Evolutionary conservation across 2,888 invertebrate genomes (phyloP).

Genomic region (Diloba caeruleocephala): DNA sequence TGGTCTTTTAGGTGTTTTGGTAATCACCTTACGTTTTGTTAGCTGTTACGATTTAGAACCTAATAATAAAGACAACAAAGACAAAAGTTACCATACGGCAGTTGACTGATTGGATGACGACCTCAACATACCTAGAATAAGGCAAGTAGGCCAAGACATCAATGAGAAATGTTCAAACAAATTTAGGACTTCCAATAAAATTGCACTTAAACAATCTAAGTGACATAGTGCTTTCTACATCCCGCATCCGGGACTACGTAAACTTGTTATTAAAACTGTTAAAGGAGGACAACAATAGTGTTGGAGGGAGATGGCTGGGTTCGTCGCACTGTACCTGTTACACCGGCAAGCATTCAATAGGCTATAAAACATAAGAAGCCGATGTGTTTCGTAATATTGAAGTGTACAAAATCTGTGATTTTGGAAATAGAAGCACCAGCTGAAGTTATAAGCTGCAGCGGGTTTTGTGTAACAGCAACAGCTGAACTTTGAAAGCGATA

Average conservation of each 20-base stretch:
- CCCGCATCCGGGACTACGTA: constrained; percentile 47
- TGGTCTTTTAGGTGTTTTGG: constrained; percentile 15
- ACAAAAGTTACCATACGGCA: too few species aligned
- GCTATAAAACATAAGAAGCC: constrained; percentile 73
- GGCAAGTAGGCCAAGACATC: neutral
- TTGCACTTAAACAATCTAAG: constrained; percentile 28
- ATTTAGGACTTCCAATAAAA: constrained; percentile 23
- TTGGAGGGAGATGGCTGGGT: constrained; percentile 65
- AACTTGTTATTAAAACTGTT: constrained; percentile 61
- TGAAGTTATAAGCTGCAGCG: constrained; percentile 7
- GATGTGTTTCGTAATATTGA: constrained; percentile 72
- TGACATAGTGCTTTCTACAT: constrained; percentile 44
- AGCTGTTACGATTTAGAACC: too few species aligned
- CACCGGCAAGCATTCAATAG: constrained; percentile 68
- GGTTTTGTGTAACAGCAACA: too few species aligned
- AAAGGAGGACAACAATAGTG: constrained; percentile 58
- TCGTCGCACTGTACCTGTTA: constrained; percentile 73
- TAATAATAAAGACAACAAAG: too few species aligned
- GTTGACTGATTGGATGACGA: too few species aligned
- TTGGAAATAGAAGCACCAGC: constrained; percentile 35
- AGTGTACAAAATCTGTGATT: constrained; percentile 56
- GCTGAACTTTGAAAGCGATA: too few species aligned
- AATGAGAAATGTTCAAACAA: neutral
- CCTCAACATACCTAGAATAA: neutral
- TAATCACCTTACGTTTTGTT: neutral